Conservation (phyloP, 2,113 vertebrate genomes). For the Porphyrio hochstetteri region DNA sequence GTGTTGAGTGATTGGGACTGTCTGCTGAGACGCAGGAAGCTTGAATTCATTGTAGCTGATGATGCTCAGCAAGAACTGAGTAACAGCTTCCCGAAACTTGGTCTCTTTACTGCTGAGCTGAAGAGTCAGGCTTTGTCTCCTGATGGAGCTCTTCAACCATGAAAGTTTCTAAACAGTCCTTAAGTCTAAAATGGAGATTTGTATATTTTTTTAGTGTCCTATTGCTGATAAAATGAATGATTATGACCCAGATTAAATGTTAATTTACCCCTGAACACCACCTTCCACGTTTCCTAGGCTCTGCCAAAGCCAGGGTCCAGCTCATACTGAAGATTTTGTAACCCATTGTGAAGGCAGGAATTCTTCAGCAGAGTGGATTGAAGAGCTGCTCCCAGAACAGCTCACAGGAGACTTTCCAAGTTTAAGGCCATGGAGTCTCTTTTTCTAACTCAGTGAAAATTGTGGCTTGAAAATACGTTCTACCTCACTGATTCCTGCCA, state of each 20-base stretch:
- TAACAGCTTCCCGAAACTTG: not conserved
- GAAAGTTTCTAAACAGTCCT: not conserved
- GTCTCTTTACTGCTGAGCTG: not conserved
- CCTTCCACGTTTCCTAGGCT: not conserved
- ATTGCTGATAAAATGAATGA: not conserved
- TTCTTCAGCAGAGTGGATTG: not conserved
- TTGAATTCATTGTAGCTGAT: not conserved
- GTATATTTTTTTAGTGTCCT: not conserved
- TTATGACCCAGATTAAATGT: not conserved
- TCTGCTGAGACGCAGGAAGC: not conserved
- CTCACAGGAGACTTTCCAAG: not conserved
- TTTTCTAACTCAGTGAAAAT: not conserved
- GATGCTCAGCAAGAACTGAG: not conserved
- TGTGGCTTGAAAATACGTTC: not conserved
- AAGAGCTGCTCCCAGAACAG: not conserved
- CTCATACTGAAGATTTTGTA: not conserved
- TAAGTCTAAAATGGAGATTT: not conserved
- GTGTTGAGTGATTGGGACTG: not conserved
- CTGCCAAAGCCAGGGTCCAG: not conserved
- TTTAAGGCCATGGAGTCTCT: not conserved
- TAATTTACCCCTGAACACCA: not conserved
- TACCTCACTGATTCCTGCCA: not conserved
- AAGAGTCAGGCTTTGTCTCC: not conserved
- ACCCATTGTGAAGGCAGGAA: not conserved
- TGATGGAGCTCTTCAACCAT: not conserved